Evolutionary conservation across 2,797 vertebrate genomes (phyloP), one percentile per base, ranked within the genome.

Genomic region (Caiman crocodilus): DNA sequence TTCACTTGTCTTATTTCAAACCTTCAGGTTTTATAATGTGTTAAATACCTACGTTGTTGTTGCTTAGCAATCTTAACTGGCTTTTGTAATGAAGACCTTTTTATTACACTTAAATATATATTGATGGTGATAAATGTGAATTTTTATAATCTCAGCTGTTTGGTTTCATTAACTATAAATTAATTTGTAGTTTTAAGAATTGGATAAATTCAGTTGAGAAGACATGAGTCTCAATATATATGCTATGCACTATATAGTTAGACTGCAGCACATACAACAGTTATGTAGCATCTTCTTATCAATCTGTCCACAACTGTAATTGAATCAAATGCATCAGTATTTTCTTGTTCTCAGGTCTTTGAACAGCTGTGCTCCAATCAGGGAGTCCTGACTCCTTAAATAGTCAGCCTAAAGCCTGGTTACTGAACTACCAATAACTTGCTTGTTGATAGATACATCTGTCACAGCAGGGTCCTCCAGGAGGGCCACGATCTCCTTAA

Each of bases 221-320:
- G 56, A 3, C 30, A 73, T 15, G 4, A 71, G 42, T 67, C 20
- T 64, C 88, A 79, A 83, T 79, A 91, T 84, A 35, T 5, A 5
- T 14, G 8, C 30, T n/a, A 26, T 25, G 20, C 57, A 3, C 15
- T 17, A 3, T 17, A 25, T 88, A 65, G 76, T 0, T 0, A 6
- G 82, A 55, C 32, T 79, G 77, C 83, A 84, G 16, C 1, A 3
- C 9, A 42, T 0, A 0, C 23, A 74, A 28, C 4, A 77, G 7
- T 35, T 75, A 9, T 71, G 56, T 71, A 50, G 63, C 59, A 73
- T 82, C 71, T 94, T 81, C 84, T 83, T 67, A 50, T 59, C 81
- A 50, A 63, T 55, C 26, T 89, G 59, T 14, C 21, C 3, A 11
- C 58, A 90, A 55, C 30, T 77, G 17, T 0, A 0, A 6, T 42